Conservation (phyloP, 2,888 invertebrate genomes). For the Sinelater perroti region DNA sequence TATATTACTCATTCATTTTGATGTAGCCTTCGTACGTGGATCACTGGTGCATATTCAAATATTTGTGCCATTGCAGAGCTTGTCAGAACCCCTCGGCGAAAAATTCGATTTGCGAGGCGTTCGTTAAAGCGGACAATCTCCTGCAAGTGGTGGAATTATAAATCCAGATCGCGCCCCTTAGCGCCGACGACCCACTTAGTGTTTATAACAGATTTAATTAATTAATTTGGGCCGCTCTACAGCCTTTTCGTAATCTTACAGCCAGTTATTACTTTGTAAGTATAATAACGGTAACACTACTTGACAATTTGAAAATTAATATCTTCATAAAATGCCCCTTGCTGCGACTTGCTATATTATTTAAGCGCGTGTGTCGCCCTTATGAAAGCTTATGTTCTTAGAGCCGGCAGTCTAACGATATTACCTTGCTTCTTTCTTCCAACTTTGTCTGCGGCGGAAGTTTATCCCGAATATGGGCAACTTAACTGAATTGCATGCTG, state of each 20-base stretch:
- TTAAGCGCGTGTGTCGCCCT: conserved; percentile 55
- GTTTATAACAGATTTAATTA: conserved; percentile 62
- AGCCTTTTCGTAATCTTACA: conserved; percentile 60
- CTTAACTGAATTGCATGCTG: too few relatives aligned
- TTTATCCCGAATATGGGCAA: too few relatives aligned
- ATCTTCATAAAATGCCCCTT: conserved; percentile 62
- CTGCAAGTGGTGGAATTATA: conserved; percentile 43
- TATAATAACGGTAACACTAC: conserved; percentile 61
- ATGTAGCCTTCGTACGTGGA: too few relatives aligned
- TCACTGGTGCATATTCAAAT: too few relatives aligned
- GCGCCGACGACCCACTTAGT: conserved; percentile 54
- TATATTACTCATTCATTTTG: too few relatives aligned
- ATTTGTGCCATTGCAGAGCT: too few relatives aligned
- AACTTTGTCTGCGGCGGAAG: background rate
- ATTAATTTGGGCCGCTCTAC: conserved; percentile 60
- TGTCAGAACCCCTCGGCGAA: conserved; percentile 1
- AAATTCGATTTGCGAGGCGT: conserved; percentile 22
- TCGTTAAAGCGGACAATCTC: conserved; percentile 23
- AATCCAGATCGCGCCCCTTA: conserved; percentile 45
- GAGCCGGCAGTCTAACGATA: conserved; percentile 20
- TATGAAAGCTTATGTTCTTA: conserved; percentile 60
- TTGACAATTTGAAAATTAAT: conserved; percentile 62
- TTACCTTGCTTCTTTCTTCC: conserved; percentile 14
- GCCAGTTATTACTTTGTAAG: conserved; percentile 61
- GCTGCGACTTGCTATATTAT: conserved; percentile 54